Base-by-base conservation (phyloP, 2,888 invertebrate species). In the Lithophane leautieri region DNA sequence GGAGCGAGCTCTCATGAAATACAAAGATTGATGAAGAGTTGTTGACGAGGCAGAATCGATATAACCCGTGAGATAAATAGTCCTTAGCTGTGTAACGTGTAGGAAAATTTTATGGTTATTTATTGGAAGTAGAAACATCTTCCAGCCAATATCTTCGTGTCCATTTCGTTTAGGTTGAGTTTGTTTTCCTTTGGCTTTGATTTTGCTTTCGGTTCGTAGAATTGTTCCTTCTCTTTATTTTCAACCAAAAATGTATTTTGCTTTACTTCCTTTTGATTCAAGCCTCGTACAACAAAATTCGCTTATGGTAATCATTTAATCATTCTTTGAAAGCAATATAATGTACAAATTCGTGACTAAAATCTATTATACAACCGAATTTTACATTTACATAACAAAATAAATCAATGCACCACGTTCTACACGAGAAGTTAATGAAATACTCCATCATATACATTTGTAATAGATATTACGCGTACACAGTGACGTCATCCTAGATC, bases 1-100 rank as follows among this genome's bases (percentile, higher is more conserved):
- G 65, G 56, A 70, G 42, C 68, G 16, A 73, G 75, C 68, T 79
- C 60, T 67, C 67, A n/a, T 72, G 67, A 63, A 72, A 70, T 74
- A 28, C 56, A 60, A 61, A 81, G 78, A 86, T 85, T 86, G 78
- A 86, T 85, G 83, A 78, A 82, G 58, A 52, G 71, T 70, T 71
- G 76, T 80, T 80, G 78, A 85, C 83, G 78, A 70, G 78, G 84
- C 82, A 61, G 60, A 82, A 82, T 78, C 75, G 22, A 75, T 82
- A 65, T 84, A 72, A 61, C 60, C 72, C 60, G 25, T 22, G 65
- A 74, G 76, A 81, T 72, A 58, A 52, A 78, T 78, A 69, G 61
- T 78, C 78, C 68, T 74, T 69, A 25, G 12, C 40, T 22, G 50
- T 60, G 52, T 34, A 76, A 68, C 34, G 40, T 79, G 47, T 50